phyloP scores from a whole-genome alignment of 2,797 vertebrate species.

The Acrossocheilus wenchowensis region DNA sequence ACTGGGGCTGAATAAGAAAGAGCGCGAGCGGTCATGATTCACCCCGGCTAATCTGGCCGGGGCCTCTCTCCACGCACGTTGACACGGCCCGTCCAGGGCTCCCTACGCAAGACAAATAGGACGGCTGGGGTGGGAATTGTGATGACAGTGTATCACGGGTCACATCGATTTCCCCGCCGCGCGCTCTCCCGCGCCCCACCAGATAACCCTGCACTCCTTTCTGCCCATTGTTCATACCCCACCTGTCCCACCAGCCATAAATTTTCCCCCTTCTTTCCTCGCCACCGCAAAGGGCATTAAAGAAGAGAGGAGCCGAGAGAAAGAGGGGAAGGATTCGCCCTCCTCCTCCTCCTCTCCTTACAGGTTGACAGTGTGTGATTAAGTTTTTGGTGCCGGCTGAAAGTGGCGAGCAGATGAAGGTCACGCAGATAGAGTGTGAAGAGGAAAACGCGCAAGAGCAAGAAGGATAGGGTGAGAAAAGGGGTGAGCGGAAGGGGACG shows the following conservation, averaged over 20 bases:
- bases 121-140: constrained; percentile 83
- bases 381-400: constrained; percentile 84
- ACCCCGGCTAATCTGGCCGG: constrained; percentile 88
- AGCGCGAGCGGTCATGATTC: constrained; percentile 77
- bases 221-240: constrained; percentile 87
- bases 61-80: constrained; percentile 72
- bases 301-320: constrained; percentile 70
- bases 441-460: constrained; percentile 43
- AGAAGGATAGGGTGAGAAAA: constrained; percentile 57
- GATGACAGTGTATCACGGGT: constrained; percentile 87
- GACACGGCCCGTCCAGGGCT: constrained; percentile 73
- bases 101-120: constrained; percentile 86
- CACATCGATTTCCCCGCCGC: constrained; percentile 83
- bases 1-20: constrained; percentile 21
- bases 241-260: constrained; percentile 84
- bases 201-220: constrained; percentile 87
- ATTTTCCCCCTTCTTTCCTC: constrained; percentile 59
- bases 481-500: constrained; percentile 42
- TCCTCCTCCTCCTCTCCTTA: constrained; percentile 54
- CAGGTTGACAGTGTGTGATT: constrained; percentile 83
- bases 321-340: constrained; percentile 71
- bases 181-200: constrained; percentile 75
- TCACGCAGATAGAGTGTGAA: constrained; percentile 72
- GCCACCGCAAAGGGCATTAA: constrained; percentile 78
- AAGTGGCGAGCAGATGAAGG: constrained; percentile 82